Percentiles rank a stretch among this genome's conserved stretches.
phyloP scores from a whole-genome alignment of 2,113 vertebrate genomes.

The Petrocephalus microphthalmus region DNA sequence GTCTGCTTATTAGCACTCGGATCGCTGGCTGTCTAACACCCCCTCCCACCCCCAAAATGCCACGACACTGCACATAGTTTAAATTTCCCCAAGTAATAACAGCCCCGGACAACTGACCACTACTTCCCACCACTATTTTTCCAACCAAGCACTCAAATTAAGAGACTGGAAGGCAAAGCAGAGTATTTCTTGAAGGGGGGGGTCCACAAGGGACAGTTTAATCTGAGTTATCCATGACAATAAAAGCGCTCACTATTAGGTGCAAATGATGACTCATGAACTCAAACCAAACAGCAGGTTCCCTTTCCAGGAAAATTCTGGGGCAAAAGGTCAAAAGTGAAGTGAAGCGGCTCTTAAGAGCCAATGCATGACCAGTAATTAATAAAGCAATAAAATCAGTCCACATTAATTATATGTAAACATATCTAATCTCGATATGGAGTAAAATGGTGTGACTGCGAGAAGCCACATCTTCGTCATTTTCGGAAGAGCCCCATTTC shows the following conservation, averaged over 20 bases:
- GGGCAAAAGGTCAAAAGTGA: not conserved
- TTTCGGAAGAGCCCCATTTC: not conserved
- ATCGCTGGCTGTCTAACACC: no score
- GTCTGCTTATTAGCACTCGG: constrained; percentile 64
- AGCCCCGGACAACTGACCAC: not conserved
- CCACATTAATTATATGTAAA: not conserved
- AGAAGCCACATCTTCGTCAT: not conserved
- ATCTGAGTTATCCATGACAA: no score
- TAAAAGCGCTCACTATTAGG: not conserved
- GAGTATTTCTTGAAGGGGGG: not conserved
- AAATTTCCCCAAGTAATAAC: constrained; percentile 3
- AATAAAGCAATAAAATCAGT: not conserved
- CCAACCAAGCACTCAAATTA: not conserved
- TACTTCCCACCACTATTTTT: not conserved
- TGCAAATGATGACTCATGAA: not conserved
- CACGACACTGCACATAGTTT: constrained; percentile 42
- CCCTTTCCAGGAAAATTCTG: not conserved
- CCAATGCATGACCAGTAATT: not conserved
- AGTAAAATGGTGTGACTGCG: not conserved
- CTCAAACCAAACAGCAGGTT: not conserved
- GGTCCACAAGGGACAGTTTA: not conserved
- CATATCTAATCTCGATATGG: not conserved
- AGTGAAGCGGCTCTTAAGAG: not conserved
- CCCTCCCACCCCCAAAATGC: constrained; percentile 22
- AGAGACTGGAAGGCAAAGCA: not conserved